Conservation (phyloP, 2,113 vertebrate species). For the Tympanuchus pallidicinctus region DNA sequence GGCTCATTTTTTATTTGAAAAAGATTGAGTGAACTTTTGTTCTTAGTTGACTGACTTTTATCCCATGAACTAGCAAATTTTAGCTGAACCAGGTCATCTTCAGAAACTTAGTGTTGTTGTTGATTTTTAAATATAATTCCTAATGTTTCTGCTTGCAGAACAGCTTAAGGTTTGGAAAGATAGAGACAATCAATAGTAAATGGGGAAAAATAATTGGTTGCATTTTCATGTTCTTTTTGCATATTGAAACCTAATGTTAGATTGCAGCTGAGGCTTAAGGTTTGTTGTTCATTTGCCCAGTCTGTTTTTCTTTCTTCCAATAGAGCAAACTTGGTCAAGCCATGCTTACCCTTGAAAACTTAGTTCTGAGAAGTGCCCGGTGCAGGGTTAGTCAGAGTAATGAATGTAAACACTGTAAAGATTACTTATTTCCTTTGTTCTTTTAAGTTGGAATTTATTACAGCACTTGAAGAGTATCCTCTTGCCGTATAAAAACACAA, state of each 20-base stretch:
- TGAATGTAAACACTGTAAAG: slow-evolving; percentile 22
- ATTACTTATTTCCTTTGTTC: slow-evolving; percentile 10
- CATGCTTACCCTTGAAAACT: slow-evolving; percentile 24
- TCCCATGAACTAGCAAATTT: neutral
- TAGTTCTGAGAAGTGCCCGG: neutral
- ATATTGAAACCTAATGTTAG: slow-evolving; percentile 19
- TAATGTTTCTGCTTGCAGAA: neutral
- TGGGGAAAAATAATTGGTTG: neutral
- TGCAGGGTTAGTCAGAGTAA: neutral
- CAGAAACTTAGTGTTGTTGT: neutral
- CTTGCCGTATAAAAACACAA: neutral
- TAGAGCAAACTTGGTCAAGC: neutral
- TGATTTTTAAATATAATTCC: neutral
- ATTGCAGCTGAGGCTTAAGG: neutral
- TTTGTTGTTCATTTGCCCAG: slow-evolving; percentile 23
- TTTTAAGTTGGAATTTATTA: slow-evolving; percentile 26
- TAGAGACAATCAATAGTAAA: neutral
- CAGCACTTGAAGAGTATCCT: neutral
- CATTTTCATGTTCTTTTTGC: neutral
- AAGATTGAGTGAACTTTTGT: neutral
- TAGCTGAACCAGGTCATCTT: neutral
- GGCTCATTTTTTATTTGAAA: neutral
- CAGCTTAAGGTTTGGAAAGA: neutral
- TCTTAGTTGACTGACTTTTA: slow-evolving; percentile 8
- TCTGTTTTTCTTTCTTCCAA: neutral